phyloP scores from a whole-genome alignment of 2,113 vertebrate genomes.

The Manacus vitellinus region DNA sequence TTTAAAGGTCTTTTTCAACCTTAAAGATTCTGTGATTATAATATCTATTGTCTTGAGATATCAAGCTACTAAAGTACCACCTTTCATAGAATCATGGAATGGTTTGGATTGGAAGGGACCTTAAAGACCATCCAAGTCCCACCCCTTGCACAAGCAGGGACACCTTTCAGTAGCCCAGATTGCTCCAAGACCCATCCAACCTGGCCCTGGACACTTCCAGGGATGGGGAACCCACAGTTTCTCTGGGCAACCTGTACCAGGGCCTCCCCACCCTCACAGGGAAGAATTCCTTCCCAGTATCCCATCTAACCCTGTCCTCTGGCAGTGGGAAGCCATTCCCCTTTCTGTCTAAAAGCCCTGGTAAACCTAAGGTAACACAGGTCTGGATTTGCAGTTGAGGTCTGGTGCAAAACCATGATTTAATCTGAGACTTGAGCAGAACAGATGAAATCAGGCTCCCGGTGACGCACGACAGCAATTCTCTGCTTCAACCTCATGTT shows the following conservation, averaged over 20 bases:
- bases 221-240: background rate
- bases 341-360: background rate
- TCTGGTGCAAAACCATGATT: background rate
- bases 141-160: background rate
- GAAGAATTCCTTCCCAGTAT: background rate
- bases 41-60: background rate
- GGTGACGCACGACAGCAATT: rapidly evolving
- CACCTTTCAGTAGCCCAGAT: background rate
- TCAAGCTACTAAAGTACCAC: background rate
- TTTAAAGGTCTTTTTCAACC: background rate
- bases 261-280: background rate
- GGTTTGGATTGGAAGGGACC: background rate
- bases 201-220: background rate
- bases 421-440: background rate
- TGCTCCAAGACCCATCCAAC: background rate
- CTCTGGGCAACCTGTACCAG: background rate
- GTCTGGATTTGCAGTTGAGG: background rate
- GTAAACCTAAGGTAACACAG: background rate
- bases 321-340: background rate
- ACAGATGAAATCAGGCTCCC: background rate
- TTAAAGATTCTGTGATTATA: rapidly evolving
- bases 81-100: rapidly evolving
- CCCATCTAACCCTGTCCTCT: background rate
- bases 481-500: background rate
- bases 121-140: rapidly evolving